Percentiles rank a stretch among this genome's conserved stretches.
These are phyloP conservation scores for Tetragnatha versicolor DNA, from an alignment of 1,140 invertebrate species.

Conservation along the genomic window DNA sequence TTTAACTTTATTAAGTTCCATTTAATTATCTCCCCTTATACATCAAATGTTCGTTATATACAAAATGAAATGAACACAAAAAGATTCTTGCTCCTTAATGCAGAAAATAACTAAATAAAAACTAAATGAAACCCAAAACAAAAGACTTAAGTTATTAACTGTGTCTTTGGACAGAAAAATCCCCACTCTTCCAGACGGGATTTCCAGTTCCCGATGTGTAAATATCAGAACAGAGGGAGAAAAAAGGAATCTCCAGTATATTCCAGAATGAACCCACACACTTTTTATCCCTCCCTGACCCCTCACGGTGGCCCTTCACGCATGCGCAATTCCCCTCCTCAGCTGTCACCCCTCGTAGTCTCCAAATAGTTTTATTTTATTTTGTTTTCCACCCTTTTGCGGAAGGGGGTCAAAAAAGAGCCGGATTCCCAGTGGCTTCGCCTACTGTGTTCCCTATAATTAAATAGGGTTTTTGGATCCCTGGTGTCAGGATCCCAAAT, in stretches of 20 bases:
- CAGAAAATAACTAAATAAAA: too few species aligned
- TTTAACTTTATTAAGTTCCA: too few species aligned
- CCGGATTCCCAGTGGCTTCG: neutral
- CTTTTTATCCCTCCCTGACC: neutral
- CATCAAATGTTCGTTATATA: too few species aligned
- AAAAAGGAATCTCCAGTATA: neutral
- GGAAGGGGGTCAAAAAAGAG: conserved; percentile 15
- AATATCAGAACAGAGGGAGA: too few species aligned
- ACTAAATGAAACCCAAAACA: too few species aligned
- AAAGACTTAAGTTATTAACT: too few species aligned
- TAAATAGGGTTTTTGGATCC: conserved; percentile 40
- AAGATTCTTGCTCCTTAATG: too few species aligned
- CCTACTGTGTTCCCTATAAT: conserved; percentile 32
- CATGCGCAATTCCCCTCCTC: conserved; percentile 34
- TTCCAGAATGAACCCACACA: neutral
- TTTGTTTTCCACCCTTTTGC: conserved; percentile 22
- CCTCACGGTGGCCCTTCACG: neutral
- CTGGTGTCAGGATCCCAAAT: conserved; percentile 28
- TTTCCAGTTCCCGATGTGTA: too few species aligned
- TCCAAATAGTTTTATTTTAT: conserved; percentile 30
- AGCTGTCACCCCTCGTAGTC: conserved; percentile 25
- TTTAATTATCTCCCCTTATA: too few species aligned
- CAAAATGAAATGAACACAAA: too few species aligned
- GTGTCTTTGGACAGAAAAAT: too few species aligned
- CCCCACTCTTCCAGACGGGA: too few species aligned